phyloP scores from a whole-genome alignment of 2,888 invertebrate species.

The Metalampra italica region DNA sequence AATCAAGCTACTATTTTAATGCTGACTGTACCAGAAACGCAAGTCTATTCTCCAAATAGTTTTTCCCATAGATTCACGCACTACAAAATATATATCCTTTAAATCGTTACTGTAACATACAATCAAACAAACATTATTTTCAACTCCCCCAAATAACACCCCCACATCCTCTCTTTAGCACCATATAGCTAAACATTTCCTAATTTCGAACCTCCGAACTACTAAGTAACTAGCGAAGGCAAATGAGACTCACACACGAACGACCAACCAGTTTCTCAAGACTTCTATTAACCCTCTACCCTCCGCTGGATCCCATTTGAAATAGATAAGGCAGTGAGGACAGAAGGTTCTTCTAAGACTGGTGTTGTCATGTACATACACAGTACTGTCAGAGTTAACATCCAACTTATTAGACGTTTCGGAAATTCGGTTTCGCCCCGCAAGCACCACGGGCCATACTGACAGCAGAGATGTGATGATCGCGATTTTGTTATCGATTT shows the following conservation, averaged over 20 bases:
- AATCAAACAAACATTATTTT: conserved; percentile 11
- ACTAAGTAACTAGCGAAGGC: conserved; percentile 56
- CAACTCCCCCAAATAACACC: background rate
- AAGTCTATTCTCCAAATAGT: no score
- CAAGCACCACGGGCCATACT: conserved; percentile 58
- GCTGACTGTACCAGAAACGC: no score
- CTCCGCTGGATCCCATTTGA: conserved; percentile 23
- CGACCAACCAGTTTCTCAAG: conserved; percentile 35
- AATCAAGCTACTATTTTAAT: no score
- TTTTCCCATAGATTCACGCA: no score
- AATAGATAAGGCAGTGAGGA: conserved; percentile 22
- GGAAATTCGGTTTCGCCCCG: conserved; percentile 75
- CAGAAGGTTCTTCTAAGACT: conserved; percentile 34
- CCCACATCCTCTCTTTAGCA: conserved; percentile 18
- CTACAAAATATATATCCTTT: no score
- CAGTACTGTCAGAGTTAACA: conserved; percentile 67
- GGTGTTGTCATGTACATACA: conserved; percentile 62
- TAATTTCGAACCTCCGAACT: conserved; percentile 55
- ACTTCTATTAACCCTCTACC: conserved; percentile 32
- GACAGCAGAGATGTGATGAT: conserved; percentile 33
- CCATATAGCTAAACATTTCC: conserved; percentile 60
- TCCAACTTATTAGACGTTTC: conserved; percentile 78
- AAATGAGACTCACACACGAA: conserved; percentile 60
- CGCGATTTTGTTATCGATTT: conserved; percentile 21
- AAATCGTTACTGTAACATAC: background rate